Base-by-base conservation (phyloP, 1,140 invertebrate species). In the Drosophila ogumai region DNA sequence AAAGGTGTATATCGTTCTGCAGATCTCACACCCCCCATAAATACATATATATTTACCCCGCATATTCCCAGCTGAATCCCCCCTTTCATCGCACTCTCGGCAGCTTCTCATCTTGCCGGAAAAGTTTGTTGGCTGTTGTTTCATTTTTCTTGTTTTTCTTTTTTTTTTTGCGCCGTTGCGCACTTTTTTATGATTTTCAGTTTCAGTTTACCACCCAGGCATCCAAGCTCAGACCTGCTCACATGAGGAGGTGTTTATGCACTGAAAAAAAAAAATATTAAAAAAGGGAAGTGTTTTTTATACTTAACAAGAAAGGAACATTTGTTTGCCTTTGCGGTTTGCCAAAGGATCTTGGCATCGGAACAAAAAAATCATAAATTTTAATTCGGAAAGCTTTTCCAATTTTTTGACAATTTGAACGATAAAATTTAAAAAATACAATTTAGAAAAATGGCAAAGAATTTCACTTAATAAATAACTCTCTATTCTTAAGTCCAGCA, bases 161-260 rank as follows among this genome's bases (percentile, higher is more conserved):
- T 10, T 44, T 80, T 80, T 87, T 88, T 87, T 82, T 69, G 17
- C 47, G 66, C 47, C 66, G 73, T 59, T 88, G 85, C 80, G 80
- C 84, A 88, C 80, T 87, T 88, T 86, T 87, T 87, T 87, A 87
- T 87, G 77, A 87, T 60, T 82, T 75, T 79, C 71, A 58, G 75
- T 76, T 79, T 72, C 67, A 78, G 74, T 46, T 71, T 64, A 38
- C 58, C 73, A 57, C 57, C 43, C 32, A 55, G 13, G 49, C 40
- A 25, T 34, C 59, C 28, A 12, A 8, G 32, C 43, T 54, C 56
- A 34, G 46, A 46, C 44, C 46, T 41, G 43, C 44, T 43, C 55
- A 46, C 43, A 46, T 52, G 44, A 56, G 65, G 71, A 66, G 77
- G 85, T 81, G 81, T 84, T 84, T 76, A 82, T 65, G 57, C 47